These are phyloP conservation scores for Dicycla oo DNA, from an alignment of 2,888 invertebrate species.

Conservation along the genomic window DNA sequence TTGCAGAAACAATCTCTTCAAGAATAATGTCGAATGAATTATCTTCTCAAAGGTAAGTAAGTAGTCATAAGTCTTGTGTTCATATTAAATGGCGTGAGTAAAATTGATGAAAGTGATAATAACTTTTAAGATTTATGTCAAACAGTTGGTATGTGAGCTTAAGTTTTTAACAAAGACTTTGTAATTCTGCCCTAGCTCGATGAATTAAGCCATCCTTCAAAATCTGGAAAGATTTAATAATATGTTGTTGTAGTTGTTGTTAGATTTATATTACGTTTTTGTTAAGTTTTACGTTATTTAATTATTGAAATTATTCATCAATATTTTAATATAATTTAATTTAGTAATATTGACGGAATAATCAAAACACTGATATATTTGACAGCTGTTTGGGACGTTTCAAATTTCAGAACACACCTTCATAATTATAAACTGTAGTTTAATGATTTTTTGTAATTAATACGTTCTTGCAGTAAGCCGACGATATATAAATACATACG, in stretches of 20 bases:
- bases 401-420: neutral
- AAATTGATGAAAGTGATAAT: constrained; percentile 50
- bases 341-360: neutral
- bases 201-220: neutral
- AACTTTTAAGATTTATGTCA: constrained; percentile 27
- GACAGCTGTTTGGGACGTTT: neutral
- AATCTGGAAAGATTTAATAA: no score
- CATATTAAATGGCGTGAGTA: constrained; percentile 42
- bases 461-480: no score
- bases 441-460: no score
- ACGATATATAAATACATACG: no score
- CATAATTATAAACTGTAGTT: no score
- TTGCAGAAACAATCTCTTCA: constrained; percentile 9
- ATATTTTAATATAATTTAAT: neutral
- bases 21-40: constrained; percentile 8
- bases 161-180: neutral
- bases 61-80: constrained; percentile 25
- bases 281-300: neutral
- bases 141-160: constrained; percentile 2
- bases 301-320: neutral
- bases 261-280: no score
- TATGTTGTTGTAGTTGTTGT: no score
- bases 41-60: constrained; percentile 18
- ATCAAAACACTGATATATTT: neutral
- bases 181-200: neutral